phyloP scores from a whole-genome alignment of 1,140 invertebrate genomes.

The Lepidotrigona ventralis region DNA sequence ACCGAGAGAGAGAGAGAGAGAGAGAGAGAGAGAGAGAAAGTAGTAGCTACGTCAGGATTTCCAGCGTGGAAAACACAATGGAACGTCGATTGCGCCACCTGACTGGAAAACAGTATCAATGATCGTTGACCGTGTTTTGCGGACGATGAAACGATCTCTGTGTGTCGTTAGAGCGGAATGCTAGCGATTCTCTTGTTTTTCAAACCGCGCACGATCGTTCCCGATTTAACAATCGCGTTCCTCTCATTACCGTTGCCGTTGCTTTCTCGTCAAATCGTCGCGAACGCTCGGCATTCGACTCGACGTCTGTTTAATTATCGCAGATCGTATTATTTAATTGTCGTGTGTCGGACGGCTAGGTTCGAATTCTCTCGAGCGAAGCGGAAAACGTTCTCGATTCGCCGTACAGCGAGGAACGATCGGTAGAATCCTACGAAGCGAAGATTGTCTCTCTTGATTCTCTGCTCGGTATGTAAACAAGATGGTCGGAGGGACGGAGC shows the following conservation, averaged over 20 bases:
- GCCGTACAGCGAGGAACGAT: not conserved
- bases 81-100: constrained; percentile 11
- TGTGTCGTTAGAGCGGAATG: constrained; percentile 30
- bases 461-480: constrained; percentile 33
- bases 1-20: not conserved
- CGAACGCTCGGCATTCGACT: not conserved
- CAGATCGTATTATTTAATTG: too few species aligned
- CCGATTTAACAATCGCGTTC: constrained; percentile 2
- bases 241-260: not conserved
- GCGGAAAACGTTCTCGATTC: too few species aligned
- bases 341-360: too few species aligned
- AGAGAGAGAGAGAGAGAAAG: not conserved
- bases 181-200: constrained; percentile 8
- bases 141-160: not conserved
- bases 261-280: not conserved
- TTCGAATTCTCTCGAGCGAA: too few species aligned
- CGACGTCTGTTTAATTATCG: too few species aligned
- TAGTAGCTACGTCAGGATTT: constrained; percentile 52
- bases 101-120: constrained; percentile 19
- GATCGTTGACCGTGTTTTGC: constrained; percentile 11
- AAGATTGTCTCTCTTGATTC: constrained; percentile 17
- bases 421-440: not conserved
- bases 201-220: not conserved
- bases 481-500: constrained; percentile 12
- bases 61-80: constrained; percentile 11